Conservation (phyloP, 2,113 vertebrate species). For the Chunga burmeisteri region DNA sequence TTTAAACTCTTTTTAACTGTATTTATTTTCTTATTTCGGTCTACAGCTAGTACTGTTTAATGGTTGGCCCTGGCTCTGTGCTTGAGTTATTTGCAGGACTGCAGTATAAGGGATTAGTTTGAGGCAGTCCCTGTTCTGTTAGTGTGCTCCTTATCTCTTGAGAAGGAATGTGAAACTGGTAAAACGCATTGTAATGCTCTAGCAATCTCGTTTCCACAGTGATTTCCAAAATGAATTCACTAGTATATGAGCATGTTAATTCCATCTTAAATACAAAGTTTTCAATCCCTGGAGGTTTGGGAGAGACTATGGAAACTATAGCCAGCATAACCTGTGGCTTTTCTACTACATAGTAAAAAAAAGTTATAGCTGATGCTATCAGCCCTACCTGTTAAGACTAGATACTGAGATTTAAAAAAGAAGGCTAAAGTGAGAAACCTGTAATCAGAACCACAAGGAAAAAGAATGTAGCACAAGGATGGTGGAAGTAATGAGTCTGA, state of each 20-base stretch:
- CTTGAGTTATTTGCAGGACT: background rate
- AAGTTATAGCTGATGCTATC: background rate
- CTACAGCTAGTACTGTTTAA: background rate
- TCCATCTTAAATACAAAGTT: background rate
- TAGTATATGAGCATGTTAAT: background rate
- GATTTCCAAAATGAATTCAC: background rate
- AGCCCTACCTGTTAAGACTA: background rate
- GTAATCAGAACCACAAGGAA: background rate
- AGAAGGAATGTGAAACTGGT: background rate
- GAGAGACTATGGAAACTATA: background rate
- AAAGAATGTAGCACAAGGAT: background rate
- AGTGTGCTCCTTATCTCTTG: background rate
- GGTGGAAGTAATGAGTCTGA: background rate
- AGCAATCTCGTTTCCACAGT: background rate
- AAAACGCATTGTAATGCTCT: background rate
- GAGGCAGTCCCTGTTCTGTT: background rate
- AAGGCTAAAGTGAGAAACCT: background rate
- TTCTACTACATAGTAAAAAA: background rate
- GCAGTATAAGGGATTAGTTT: background rate
- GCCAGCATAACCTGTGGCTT: background rate
- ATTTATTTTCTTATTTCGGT: background rate
- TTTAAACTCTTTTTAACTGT: no score
- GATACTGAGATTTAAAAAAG: background rate
- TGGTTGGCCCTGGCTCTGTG: background rate
- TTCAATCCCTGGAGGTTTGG: no score